Conservation (phyloP, 2,888 invertebrate species). For the Zeuzera pyrina region DNA sequence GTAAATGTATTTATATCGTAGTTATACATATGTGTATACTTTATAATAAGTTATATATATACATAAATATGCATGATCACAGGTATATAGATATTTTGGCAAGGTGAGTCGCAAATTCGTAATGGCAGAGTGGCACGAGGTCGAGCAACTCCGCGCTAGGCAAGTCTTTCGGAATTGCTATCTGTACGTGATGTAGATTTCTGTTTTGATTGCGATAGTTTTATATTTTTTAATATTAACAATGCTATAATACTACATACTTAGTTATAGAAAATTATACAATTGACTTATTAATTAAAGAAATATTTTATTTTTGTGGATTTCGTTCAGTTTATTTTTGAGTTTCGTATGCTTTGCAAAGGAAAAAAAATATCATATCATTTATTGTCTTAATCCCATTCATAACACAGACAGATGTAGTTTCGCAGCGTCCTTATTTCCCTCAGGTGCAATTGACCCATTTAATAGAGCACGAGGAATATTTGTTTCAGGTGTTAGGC, state of each 20-base stretch:
- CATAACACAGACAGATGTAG: background rate
- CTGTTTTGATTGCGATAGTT: too few species aligned
- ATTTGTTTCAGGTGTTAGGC: constrained; percentile 58
- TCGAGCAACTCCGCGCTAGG: constrained; percentile 21
- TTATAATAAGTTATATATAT: constrained; percentile 3
- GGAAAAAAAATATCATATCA: background rate
- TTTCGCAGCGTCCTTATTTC: too few species aligned
- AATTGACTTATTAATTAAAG: too few species aligned
- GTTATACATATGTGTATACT: too few species aligned
- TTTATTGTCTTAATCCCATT: background rate
- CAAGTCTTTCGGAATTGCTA: constrained; percentile 21
- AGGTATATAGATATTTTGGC: constrained; percentile 23
- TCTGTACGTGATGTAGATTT: constrained; percentile 20
- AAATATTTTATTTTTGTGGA: too few species aligned
- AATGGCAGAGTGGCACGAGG: constrained; percentile 26
- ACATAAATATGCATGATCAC: constrained; percentile 2
- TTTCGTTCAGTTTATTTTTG: too few species aligned
- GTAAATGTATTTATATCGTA: too few species aligned
- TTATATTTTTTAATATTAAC: too few species aligned
- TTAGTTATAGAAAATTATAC: too few species aligned
- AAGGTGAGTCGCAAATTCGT: constrained; percentile 30
- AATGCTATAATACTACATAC: too few species aligned
- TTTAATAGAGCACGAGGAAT: constrained; percentile 33
- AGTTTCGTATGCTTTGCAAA: background rate
- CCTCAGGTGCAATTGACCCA: constrained; percentile 48